A percentile compares a stretch with the other conserved stretches of the same genome.
Evolutionary conservation across 2,113 vertebrate genomes (phyloP).

Genomic region (Upupa epops): DNA sequence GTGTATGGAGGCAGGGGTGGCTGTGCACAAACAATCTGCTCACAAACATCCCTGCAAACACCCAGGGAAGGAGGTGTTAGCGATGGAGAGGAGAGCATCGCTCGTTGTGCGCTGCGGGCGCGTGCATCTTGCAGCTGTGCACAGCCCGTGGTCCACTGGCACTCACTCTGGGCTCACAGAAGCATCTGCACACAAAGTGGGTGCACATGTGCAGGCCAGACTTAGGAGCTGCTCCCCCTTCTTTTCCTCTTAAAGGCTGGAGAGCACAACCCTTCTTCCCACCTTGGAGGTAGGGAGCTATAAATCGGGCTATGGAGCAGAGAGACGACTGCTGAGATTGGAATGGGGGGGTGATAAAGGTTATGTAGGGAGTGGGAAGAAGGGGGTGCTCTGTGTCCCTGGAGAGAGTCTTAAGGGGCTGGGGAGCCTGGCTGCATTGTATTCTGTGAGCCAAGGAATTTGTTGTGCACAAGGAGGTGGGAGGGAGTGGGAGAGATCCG

Average conservation of each 20-base stretch:
- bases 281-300: neutral
- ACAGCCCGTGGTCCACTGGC: neutral
- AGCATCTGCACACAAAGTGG: neutral
- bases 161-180: neutral
- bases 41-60: neutral
- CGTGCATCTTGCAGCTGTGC: neutral
- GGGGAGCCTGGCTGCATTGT: slow-evolving; percentile 38
- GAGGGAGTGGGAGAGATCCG: neutral
- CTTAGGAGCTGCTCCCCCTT: neutral
- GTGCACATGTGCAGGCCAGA: neutral
- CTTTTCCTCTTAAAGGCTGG: neutral
- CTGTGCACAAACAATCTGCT: neutral
- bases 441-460: slow-evolving; percentile 23
- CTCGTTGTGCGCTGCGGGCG: neutral
- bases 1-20: neutral
- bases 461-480: neutral
- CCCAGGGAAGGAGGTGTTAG: neutral
- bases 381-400: neutral
- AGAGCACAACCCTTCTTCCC: neutral
- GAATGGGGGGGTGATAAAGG: neutral
- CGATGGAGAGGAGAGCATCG: neutral
- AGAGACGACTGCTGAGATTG: neutral
- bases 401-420: neutral
- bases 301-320: neutral
- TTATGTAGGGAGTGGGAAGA: neutral